phyloP scores from a whole-genome alignment of 30 jellyfish, hydroid and myxozoan species.

The Phacellophora camtschatica region DNA sequence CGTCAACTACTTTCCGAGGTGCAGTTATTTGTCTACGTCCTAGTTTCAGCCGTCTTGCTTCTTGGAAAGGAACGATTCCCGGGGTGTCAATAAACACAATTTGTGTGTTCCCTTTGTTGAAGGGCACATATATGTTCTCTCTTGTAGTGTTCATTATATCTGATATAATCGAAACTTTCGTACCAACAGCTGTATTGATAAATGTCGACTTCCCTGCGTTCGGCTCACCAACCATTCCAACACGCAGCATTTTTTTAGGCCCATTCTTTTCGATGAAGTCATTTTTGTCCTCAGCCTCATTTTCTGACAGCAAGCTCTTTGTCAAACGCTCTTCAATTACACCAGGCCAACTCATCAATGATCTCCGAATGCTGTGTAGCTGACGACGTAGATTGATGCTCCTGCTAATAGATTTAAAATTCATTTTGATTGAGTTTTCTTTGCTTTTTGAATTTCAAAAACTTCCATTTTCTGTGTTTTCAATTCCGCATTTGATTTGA shows the following conservation, averaged over 20 bases:
- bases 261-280: too few species aligned
- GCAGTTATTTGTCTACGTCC: slow-evolving; percentile 83
- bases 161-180: slow-evolving; percentile 76
- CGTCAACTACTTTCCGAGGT: slow-evolving; percentile 68
- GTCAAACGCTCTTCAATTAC: too few species aligned
- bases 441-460: too few species aligned
- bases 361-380: too few species aligned
- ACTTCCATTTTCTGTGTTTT: too few species aligned
- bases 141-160: slow-evolving; percentile 88
- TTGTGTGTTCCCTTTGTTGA: slow-evolving; percentile 63
- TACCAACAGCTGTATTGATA: slow-evolving; percentile 71
- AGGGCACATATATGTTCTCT: slow-evolving; percentile 58
- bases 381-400: too few species aligned
- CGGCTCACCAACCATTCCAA: slow-evolving; percentile 89
- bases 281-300: too few species aligned
- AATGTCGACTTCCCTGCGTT: slow-evolving; percentile 96
- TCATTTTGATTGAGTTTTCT: too few species aligned
- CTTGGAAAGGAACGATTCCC: slow-evolving; percentile 83
- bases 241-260: slow-evolving; percentile 59
- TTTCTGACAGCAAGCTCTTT: too few species aligned
- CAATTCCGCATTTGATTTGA: too few species aligned
- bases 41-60: slow-evolving; percentile 79
- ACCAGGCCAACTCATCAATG: too few species aligned
- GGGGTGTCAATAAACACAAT: slow-evolving; percentile 90
- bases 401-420: too few species aligned